Evolutionary conservation across 2,888 invertebrate species (phyloP), one percentile per base, ranked within the genome.

Genomic region (Drosophila niveifrons): DNA sequence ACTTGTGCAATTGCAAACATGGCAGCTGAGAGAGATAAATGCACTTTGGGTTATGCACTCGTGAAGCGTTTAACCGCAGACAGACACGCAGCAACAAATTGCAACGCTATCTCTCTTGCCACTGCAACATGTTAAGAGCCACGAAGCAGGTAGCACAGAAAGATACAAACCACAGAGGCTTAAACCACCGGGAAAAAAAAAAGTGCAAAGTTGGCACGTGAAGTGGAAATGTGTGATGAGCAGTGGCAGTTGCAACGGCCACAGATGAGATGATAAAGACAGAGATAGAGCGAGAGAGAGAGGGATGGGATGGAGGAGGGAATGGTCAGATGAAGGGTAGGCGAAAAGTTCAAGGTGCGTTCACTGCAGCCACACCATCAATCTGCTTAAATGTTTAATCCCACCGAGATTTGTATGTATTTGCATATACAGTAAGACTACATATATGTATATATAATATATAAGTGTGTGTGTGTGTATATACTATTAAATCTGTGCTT

Each of bases 351-450:
- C 81, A 85, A 88, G 85, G 86, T 81, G 80, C 57, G 66, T 68
- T 69, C 10, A 23, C 23, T 23, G 23, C 47, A 57, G 69, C 67
- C 81, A 53, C 72, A 73, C 68, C 88, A 83, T 88, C 85, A 85
- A 85, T 88, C 85, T 88, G 78, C 82, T 82, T 86, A 86, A 85
- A 85, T 88, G 86, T 78, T 85, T 78, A 88, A 88, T 88, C 83
- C 88, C 78, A 56, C 78, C 58, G 82, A 80, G 83, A 81, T 81
- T 88, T 75, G 66, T 73, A 61, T 68, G 44, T 75, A 70, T 71
- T 72, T 74, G 64, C 68, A 80, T 62, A 52, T 23, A 36, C n/a
- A 36, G n/a, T 36, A 61, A 39, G 34, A 34, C 34, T 36, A 31
- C 23, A 15, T 61, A 34, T 46, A 17, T 44, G 10, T 34, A n/a